A percentile compares a stretch with the other conserved stretches of the same genome.
Evolutionary conservation across 2,113 vertebrate genomes (phyloP).

Genomic region (Peromyscus maniculatus): DNA sequence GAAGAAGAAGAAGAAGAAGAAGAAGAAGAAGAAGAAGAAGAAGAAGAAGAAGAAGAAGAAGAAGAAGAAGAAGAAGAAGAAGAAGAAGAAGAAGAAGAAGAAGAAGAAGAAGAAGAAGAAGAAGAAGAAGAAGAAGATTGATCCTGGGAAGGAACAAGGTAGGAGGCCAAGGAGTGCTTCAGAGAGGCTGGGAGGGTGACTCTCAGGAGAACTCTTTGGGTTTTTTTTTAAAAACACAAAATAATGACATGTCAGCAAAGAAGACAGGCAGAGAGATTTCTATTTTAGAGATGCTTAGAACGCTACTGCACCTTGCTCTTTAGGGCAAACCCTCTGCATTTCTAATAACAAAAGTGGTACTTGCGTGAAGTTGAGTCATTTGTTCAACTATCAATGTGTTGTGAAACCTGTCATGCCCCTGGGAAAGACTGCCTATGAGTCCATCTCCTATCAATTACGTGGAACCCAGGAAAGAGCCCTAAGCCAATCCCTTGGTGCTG

Average conservation of each 20-base stretch:
- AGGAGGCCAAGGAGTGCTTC: background rate
- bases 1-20: no score
- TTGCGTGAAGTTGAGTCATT: slow-evolving; percentile 23
- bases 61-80: no score
- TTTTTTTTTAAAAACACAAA: background rate
- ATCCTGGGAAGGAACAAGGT: background rate
- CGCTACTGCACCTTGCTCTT: background rate
- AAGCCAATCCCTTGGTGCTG: background rate
- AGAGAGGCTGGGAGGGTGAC: background rate
- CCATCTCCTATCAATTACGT: background rate
- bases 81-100: no score
- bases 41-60: no score
- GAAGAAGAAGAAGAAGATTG: no score
- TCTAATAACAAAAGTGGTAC: slow-evolving; percentile 1
- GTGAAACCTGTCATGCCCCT: background rate
- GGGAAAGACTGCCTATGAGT: background rate
- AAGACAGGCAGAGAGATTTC: background rate
- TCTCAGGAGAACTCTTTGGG: background rate
- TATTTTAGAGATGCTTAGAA: background rate
- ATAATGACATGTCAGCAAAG: background rate
- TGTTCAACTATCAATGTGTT: background rate
- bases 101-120: no score
- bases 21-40: no score
- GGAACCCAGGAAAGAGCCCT: background rate
- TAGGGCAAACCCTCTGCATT: background rate